These are phyloP conservation scores for Apostichopus japonicus DNA, from an alignment of 35 echinoderm and acorn worm genomes.

Conservation along the genomic window DNA sequence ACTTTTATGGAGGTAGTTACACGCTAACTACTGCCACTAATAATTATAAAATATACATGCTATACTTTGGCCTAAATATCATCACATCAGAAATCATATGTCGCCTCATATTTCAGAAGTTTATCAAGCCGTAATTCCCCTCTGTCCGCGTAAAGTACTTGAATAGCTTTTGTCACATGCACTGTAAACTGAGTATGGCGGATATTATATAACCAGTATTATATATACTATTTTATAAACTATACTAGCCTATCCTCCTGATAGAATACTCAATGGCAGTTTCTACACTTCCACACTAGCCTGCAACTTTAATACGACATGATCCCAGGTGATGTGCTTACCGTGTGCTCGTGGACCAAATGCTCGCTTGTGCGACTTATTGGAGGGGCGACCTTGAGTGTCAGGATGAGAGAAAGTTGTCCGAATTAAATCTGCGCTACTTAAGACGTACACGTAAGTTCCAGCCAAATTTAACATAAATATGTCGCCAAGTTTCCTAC, in stretches of 20 bases:
- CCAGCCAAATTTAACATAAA: slow-evolving; percentile 52
- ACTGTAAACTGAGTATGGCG: no score
- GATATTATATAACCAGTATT: background rate
- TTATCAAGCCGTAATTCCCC: no score
- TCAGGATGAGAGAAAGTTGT: slow-evolving; percentile 19
- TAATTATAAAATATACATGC: no score
- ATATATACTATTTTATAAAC: background rate
- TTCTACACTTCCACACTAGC: background rate
- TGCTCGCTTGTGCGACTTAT: slow-evolving; percentile 41
- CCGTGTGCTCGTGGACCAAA: slow-evolving; percentile 49
- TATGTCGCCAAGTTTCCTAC: slow-evolving; percentile 7
- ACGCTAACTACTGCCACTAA: no score
- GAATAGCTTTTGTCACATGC: no score
- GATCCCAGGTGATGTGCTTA: background rate
- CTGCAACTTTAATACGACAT: background rate
- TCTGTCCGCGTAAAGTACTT: no score
- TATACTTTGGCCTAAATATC: no score
- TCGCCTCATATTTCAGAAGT: no score
- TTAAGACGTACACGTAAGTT: slow-evolving; percentile 36
- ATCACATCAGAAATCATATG: no score
- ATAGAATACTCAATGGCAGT: background rate
- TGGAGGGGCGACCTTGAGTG: slow-evolving; percentile 28
- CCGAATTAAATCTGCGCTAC: background rate
- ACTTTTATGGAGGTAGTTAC: no score
- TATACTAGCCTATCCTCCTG: background rate